Evolutionary conservation across 1,140 invertebrate genomes (phyloP).

Genomic region (Elymnias hypermnestra): DNA sequence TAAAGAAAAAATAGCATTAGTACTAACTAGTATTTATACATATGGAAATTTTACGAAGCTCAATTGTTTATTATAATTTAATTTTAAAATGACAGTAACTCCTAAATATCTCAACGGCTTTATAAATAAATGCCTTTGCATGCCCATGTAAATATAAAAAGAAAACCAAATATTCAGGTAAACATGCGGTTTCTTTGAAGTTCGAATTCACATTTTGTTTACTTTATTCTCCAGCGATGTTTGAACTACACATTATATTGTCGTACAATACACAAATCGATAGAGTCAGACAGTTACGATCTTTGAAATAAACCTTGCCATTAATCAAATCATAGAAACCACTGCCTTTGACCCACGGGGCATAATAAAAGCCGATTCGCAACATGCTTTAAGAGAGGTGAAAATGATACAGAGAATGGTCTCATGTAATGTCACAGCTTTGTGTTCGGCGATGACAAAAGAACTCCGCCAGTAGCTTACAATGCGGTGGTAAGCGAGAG

Average conservation of each 20-base stretch:
- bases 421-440: constrained; percentile 45
- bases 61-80: too few species aligned
- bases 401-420: constrained; percentile 66
- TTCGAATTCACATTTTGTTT: constrained; percentile 21
- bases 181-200: background rate
- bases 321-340: constrained; percentile 56
- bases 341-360: constrained; percentile 40
- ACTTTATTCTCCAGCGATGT: constrained; percentile 23
- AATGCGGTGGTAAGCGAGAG: constrained; percentile 63
- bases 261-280: constrained; percentile 7
- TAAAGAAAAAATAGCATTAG: too few species aligned
- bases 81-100: too few species aligned
- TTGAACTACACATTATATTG: constrained; percentile 7
- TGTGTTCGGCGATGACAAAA: constrained; percentile 53
- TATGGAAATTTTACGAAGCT: too few species aligned
- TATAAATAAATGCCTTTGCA: too few species aligned
- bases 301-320: constrained; percentile 37
- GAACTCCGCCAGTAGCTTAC: constrained; percentile 50
- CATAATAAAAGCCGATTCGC: constrained; percentile 48
- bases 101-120: too few species aligned
- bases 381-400: constrained; percentile 47
- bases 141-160: too few species aligned
- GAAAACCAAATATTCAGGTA: background rate
- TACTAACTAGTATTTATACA: too few species aligned
- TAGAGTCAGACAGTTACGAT: too few species aligned